Evolutionary conservation across 2,113 vertebrate genomes (phyloP).

Genomic region (Poecilia latipinna): DNA sequence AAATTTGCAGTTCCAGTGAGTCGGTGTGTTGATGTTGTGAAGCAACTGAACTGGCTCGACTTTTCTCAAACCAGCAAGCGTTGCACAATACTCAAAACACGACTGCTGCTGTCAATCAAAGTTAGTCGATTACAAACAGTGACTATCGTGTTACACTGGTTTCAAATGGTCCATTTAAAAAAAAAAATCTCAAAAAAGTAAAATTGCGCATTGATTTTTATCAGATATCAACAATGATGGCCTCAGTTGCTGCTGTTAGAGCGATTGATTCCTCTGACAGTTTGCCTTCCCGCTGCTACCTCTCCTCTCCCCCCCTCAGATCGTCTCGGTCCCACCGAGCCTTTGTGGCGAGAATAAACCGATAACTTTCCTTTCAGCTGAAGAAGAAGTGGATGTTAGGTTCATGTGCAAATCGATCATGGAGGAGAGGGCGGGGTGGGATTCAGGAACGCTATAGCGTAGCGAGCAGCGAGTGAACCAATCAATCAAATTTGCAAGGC

Average conservation of each 20-base stretch:
- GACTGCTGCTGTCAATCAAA: neutral
- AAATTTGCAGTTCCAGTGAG: neutral
- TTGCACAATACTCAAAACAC: neutral
- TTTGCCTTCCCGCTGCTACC: neutral
- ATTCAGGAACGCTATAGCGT: neutral
- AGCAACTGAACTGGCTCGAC: neutral
- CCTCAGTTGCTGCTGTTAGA: neutral
- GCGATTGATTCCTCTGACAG: neutral
- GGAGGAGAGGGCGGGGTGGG: neutral
- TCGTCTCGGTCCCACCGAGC: neutral
- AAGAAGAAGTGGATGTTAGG: neutral
- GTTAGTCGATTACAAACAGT: neutral
- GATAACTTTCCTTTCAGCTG: neutral
- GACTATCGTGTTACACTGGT: neutral
- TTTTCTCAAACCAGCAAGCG: neutral
- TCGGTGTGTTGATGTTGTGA: neutral
- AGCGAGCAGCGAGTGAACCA: neutral
- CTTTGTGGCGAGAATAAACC: constrained; percentile 9
- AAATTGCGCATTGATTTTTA: neutral
- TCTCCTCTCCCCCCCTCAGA: neutral
- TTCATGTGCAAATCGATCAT: neutral
- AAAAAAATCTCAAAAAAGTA: neutral
- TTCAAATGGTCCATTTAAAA: neutral
- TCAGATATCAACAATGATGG: constrained; percentile 8
- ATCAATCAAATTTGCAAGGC: neutral